A percentile compares a stretch with the other conserved stretches of the same genome.
Evolutionary conservation across 1,140 invertebrate species (phyloP).

Genomic region (Aphis gossypii): DNA sequence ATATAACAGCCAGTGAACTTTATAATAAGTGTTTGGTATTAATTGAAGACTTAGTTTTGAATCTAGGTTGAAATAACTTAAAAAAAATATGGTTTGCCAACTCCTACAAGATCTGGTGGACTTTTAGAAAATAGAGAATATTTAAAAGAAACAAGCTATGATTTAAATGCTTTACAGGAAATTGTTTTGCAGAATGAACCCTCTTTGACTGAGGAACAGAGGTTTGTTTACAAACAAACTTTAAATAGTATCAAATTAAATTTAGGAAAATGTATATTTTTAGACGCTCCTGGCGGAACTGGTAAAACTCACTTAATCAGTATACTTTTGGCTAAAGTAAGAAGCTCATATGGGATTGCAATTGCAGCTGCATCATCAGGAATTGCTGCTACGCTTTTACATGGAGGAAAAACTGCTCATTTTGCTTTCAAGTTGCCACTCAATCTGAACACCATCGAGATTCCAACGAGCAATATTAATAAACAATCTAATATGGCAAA

Average conservation of each 20-base stretch:
- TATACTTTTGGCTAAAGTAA: conserved; percentile 59
- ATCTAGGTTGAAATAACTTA: neutral
- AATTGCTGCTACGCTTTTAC: conserved; percentile 65
- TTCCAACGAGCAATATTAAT: conserved; percentile 62
- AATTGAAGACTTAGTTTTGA: neutral
- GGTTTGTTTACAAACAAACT: conserved; percentile 1
- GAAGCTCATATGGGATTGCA: conserved; percentile 60
- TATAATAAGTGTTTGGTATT: neutral
- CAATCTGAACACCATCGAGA: conserved; percentile 60
- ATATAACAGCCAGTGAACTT: neutral
- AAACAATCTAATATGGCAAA: conserved; percentile 60
- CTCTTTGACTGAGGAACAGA: neutral
- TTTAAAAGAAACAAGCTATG: no score
- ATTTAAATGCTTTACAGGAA: neutral
- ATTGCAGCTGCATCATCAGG: conserved; percentile 64
- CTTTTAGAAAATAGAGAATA: no score
- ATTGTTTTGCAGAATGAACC: neutral
- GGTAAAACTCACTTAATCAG: no score
- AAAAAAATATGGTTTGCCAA: neutral
- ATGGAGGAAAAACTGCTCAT: conserved; percentile 65
- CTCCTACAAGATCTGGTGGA: no score
- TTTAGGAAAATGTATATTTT: no score
- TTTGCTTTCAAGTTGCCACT: conserved; percentile 64
- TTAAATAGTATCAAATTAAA: conserved; percentile 31
- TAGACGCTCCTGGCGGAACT: no score